phyloP scores from a whole-genome alignment of 1,140 invertebrate species.

The Marisa cornuarietis region DNA sequence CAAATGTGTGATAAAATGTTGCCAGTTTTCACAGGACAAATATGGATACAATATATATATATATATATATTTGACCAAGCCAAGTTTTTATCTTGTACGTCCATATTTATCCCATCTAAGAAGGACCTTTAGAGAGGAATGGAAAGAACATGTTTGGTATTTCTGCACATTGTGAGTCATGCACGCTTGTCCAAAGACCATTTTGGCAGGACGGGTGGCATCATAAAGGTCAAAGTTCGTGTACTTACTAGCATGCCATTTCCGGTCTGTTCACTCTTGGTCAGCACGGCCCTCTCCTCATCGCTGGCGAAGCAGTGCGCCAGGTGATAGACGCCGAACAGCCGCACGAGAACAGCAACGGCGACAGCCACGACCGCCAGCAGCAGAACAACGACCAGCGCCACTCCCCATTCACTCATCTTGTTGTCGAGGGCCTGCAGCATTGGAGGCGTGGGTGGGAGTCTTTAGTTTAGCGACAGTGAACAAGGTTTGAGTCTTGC shows the following conservation, averaged over 20 bases:
- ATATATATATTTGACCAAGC: too few relatives aligned
- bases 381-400: conserved; percentile 52
- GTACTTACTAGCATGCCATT: conserved; percentile 55
- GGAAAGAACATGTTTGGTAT: too few relatives aligned
- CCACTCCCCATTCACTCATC: conserved; percentile 60
- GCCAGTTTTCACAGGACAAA: too few relatives aligned
- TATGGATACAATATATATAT: too few relatives aligned
- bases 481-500: too few relatives aligned
- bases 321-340: conserved; percentile 56
- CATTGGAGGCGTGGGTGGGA: not conserved
- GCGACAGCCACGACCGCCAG: conserved; percentile 46
- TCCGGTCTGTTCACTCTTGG: conserved; percentile 52
- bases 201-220: too few relatives aligned
- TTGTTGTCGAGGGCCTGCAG: conserved; percentile 2
- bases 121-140: too few relatives aligned
- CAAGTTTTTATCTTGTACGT: too few relatives aligned
- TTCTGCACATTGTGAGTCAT: too few relatives aligned
- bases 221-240: not conserved
- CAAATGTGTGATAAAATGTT: too few relatives aligned
- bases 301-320: conserved; percentile 51
- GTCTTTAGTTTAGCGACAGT: not conserved
- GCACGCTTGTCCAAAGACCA: too few relatives aligned
- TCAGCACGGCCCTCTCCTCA: conserved; percentile 56
- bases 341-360: conserved; percentile 46
- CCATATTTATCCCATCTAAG: too few relatives aligned